phyloP scores from a whole-genome alignment of 37 sponge, comb jelly and placozoan genomes.

The Spongilla lacustris region DNA sequence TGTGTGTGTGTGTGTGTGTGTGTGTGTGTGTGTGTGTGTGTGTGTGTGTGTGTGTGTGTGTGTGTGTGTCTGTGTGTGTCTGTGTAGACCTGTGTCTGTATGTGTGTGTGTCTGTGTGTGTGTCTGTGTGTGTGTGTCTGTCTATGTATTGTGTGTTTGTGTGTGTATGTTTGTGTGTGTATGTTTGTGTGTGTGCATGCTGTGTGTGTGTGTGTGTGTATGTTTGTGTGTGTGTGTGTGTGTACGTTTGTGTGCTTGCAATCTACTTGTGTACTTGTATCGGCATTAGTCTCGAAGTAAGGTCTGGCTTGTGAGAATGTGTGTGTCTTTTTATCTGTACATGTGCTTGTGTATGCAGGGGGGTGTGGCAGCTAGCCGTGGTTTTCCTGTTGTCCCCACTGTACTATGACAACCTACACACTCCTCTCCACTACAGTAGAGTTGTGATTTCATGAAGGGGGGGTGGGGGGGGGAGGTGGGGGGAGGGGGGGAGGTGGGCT shows the following conservation, averaged over 20 bases:
- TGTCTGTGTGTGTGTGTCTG: no score
- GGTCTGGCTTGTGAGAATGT: not conserved
- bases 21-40: not conserved
- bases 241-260: constrained; percentile 33
- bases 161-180: not conserved
- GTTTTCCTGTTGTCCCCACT: no score
- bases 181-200: not conserved
- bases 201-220: no score
- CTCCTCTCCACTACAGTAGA: no score
- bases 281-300: not conserved
- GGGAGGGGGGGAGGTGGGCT: not conserved
- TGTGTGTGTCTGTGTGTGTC: not conserved
- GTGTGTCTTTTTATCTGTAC: not conserved
- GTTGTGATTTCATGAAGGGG: no score
- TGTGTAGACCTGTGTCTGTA: not conserved
- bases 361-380: not conserved
- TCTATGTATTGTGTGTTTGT: no score
- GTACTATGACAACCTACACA: no score
- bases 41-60: not conserved
- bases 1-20: not conserved
- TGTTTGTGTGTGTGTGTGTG: not conserved
- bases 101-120: constrained; percentile 1
- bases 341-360: not conserved
- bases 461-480: not conserved
- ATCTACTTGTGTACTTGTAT: not conserved